Base-by-base conservation (phyloP, 2,888 invertebrate genomes). In the Drosophila rubida region DNA sequence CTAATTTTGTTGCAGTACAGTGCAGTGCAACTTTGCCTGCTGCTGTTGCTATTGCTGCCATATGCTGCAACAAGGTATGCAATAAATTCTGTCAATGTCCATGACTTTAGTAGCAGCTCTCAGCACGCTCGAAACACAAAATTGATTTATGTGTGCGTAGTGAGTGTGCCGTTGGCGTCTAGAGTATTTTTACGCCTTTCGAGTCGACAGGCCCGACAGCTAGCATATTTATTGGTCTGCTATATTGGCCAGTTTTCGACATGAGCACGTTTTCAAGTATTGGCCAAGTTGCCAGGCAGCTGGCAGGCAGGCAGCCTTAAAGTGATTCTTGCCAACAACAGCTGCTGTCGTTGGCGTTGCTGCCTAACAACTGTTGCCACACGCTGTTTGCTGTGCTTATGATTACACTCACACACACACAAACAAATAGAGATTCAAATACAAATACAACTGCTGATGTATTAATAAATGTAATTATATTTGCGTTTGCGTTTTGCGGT, bases 381-480 rank as follows among this genome's bases (percentile, higher is more conserved):
- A 27, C 27, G 8, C 27, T 5, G 8, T 5, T 30, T 51, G 44
- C 25, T 16, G 39, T 19, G 19, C 11, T 41, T 37, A 25, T 41
- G 25, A 49, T 27, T 19, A 53, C 27, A 39, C 37, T n/a, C n/a
- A 14, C 14, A 50, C 13, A 25, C 37, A 23, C 8, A 13, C 27
- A 32, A 30, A 49, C n/a, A 22, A 7, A 49, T 37, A 13, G n/a
- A 41, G 5, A 46, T 16, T 41, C 51, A 16, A 9, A 30, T 16
- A 42, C 53, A 42, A 73, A 73, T 77, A 77, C 72, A 77, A 87
- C 72, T 72, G 79, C 83, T 79, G 77, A 82, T 84, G 87, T 85
- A 84, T 73, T 79, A 87, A 79, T 87, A 85, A 85, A 84, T 84
- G 77, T 84, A 87, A 84, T 84, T 84, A 79, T 71, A 78, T 79